phyloP scores from a whole-genome alignment of 2,888 invertebrate species.

The Penaeus monodon region DNA sequence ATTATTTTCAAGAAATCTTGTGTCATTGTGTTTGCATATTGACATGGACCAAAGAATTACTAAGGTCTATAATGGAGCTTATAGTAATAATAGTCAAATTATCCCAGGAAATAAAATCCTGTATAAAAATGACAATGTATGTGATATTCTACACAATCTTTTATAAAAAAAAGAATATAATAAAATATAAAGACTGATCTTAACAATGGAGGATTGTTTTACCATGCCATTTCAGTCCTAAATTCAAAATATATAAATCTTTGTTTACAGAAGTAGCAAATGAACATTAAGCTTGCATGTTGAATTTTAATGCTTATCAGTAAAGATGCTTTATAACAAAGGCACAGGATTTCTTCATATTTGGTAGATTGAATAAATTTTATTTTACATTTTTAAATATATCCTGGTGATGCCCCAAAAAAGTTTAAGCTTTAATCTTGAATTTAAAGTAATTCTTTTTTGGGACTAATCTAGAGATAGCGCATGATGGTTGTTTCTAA shows the following conservation, averaged over 20 bases:
- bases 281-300: constrained; percentile 18
- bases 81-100: too few relatives aligned
- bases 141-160: not conserved
- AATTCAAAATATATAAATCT: too few relatives aligned
- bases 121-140: not conserved
- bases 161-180: too few relatives aligned
- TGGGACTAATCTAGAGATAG: not conserved
- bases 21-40: too few relatives aligned
- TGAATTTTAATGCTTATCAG: constrained; percentile 20
- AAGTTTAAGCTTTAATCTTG: not conserved
- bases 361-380: constrained; percentile 21
- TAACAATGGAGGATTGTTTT: too few relatives aligned
- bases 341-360: constrained; percentile 45
- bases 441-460: not conserved
- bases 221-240: too few relatives aligned
- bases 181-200: too few relatives aligned
- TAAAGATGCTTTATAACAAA: constrained; percentile 33
- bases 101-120: too few relatives aligned
- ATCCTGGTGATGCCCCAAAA: not conserved
- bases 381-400: constrained; percentile 8
- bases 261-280: too few relatives aligned
- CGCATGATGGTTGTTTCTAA: constrained; percentile 32
- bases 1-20: too few relatives aligned
- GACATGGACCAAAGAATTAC: too few relatives aligned
- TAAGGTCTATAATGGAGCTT: too few relatives aligned